Evolutionary conservation across 2,113 vertebrate genomes (phyloP), one percentile per base, ranked within the genome.

Genomic region (Haemorhous mexicanus): DNA sequence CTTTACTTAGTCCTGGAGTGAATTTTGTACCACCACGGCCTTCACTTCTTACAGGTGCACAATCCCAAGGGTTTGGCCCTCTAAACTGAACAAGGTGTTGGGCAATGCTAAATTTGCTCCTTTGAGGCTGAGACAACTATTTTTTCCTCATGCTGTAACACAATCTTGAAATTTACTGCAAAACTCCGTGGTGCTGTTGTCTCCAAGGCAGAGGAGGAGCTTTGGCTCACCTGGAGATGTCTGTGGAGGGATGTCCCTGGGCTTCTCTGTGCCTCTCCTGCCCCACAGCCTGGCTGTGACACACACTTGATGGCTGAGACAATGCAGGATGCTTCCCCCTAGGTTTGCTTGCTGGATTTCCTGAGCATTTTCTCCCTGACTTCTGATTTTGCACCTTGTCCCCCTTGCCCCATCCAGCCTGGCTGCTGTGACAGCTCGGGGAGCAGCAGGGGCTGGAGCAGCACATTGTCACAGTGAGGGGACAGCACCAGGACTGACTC

Each of bases 391-490:
- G 4, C 19, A 17, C 74, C 24, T 56, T 37, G 23, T 74, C 2
- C 15, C 23, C 16, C 14, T 55, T 10, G 1, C 10, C 18, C 26
- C 21, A 3, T 7, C 2, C 35, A 3, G 16, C 2, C 18, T 8
- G 41, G 55, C 53, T 33, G 63, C 81, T 33, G 14, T 10, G 22
- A 1, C 15, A 52, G 72, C 37, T 52, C 2, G 0, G 43, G 90
- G 8, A 28, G 44, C 50, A 62, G 50, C 8, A 21, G 55, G 55
- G n/a, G n/a, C n/a, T n/a, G n/a, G n/a, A 18, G n/a, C 67, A 56
- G 30, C 66, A 9, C 14, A 0, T 1, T 13, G 32, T 53, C 19
- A 4, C 11, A 12, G 20, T 0, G 1, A 11, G 27, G 56, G n/a
- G 5, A 59, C 41, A 69, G 10, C n/a, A 3, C 27, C 70, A 63